Evolutionary conservation across 2,888 invertebrate species (phyloP), one percentile per base, ranked within the genome.

Genomic region (Laothoe populi): DNA sequence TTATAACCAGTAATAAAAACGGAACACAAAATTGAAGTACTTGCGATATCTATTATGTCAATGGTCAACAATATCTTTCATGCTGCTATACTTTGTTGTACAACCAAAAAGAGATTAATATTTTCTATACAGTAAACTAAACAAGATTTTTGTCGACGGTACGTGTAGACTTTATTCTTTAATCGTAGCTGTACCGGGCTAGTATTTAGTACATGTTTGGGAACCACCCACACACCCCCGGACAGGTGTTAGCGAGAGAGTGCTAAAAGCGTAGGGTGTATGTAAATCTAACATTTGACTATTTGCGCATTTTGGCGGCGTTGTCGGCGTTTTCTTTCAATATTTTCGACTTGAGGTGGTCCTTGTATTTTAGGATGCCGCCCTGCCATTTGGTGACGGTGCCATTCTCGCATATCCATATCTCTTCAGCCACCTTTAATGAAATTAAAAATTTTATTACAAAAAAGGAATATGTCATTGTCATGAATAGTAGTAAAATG

Each of bases 381-480:
- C 99, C 99, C 72, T 97, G 95, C 99, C 99, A 99, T 89, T 99
- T 99, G 26, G 98, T 99, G 61, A 98, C 96, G 4, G 96, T 96
- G 78, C 96, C 97, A 69, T 99, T 97, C 87, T 99, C 99, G 87
- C 99, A 99, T 49, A 99, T 96, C 99, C 99, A 99, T 86, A 99
- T 99, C 90, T 99, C 98, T 86, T 99, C 97, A 10, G 99, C 99
- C 38, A 99, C 99, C 99, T 99, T 79, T 11, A 70, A 60, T 10
- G 10, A 57, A 21, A 4, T 21, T n/a, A 61, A 16, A 10, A 42
- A 21, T 31, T 4, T 46, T 21, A 10, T 19, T 57, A 11, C 10
- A 53, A 8, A 4, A 8, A 23, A 3, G 48, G n/a, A n/a, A n/a
- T n/a, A n/a, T n/a, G n/a, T n/a, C n/a, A n/a, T n/a, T n/a, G n/a